Percentiles rank a stretch among this genome's conserved stretches.
Conservation (phyloP, 2,888 invertebrate species). For the Escarpia spicata region DNA sequence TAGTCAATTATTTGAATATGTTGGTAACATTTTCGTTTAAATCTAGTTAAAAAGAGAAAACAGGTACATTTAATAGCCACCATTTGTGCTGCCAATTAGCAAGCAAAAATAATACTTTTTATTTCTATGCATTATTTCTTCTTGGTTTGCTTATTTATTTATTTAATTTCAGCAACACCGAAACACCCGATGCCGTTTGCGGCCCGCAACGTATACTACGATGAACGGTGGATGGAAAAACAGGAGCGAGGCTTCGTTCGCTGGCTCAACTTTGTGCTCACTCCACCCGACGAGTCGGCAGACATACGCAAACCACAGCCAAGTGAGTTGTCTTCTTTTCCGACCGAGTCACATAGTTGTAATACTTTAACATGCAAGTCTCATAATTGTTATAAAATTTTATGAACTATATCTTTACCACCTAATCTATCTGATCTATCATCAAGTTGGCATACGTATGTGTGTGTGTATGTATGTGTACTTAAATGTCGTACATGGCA, state of each 20-base stretch:
- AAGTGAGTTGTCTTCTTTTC: slow-evolving; percentile 26
- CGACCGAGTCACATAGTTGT: not conserved
- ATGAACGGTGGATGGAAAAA: slow-evolving; percentile 68
- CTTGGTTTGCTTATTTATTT: not conserved
- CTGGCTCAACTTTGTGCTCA: slow-evolving; percentile 67
- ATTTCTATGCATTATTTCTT: not conserved
- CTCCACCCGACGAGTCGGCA: slow-evolving; percentile 53
- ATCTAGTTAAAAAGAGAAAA: not conserved
- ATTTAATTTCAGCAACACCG: slow-evolving; percentile 50
- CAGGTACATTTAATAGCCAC: not conserved
- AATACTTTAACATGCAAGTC: not conserved
- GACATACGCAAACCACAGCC: slow-evolving; percentile 35
- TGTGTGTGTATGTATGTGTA: too few relatives aligned
- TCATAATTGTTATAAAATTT: too few relatives aligned
- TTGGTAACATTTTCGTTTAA: not conserved
- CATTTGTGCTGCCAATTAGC: not conserved
- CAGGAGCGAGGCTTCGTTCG: slow-evolving; percentile 66
- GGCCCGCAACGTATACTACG: slow-evolving; percentile 66
- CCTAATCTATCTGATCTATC: too few relatives aligned
- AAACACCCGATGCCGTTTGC: slow-evolving; percentile 65
- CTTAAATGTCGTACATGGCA: too few relatives aligned
- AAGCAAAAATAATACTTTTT: not conserved
- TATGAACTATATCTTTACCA: too few relatives aligned
- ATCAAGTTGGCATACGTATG: too few relatives aligned
- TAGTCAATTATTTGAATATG: not conserved